Percentiles rank a stretch among this genome's conserved stretches.
These are phyloP conservation scores for Antidorcas marsupialis DNA, from an alignment of 2,113 vertebrate genomes.

Conservation along the genomic window DNA sequence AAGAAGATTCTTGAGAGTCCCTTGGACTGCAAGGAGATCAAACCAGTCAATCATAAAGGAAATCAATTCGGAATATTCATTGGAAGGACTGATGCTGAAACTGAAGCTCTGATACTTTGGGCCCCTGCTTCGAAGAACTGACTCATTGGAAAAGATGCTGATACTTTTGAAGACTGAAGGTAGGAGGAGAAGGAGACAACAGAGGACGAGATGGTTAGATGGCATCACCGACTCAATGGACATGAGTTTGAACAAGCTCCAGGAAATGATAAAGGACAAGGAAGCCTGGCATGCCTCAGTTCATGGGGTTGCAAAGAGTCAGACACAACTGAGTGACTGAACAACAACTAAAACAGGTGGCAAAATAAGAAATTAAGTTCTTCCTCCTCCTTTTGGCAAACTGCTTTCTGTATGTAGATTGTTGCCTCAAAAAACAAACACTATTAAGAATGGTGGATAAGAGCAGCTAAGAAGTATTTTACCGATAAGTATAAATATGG, in stretches of 20 bases:
- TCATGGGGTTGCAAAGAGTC: background rate
- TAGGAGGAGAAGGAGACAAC: background rate
- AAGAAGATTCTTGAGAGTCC: background rate
- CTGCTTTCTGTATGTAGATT: background rate
- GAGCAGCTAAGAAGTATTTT: background rate
- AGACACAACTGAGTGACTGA: background rate
- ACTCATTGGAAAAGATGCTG: background rate
- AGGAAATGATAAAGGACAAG: background rate
- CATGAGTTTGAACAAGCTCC: background rate
- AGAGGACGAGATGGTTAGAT: background rate
- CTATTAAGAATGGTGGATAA: background rate
- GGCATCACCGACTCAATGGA: background rate
- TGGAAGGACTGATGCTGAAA: background rate
- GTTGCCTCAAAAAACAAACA: background rate
- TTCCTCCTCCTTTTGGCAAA: background rate
- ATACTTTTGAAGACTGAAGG: background rate
- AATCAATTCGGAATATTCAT: background rate
- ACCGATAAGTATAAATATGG: background rate
- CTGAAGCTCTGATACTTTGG: background rate
- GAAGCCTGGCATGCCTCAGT: background rate
- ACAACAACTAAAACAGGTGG: background rate
- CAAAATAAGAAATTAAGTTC: slow-evolving; percentile 14
- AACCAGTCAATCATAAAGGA: background rate
- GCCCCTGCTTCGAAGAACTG: background rate
- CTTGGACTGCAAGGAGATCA: background rate